Percentiles rank a stretch among this genome's conserved stretches.
Conservation (phyloP, 2,888 invertebrate genomes). For the Dorcus hopei region DNA sequence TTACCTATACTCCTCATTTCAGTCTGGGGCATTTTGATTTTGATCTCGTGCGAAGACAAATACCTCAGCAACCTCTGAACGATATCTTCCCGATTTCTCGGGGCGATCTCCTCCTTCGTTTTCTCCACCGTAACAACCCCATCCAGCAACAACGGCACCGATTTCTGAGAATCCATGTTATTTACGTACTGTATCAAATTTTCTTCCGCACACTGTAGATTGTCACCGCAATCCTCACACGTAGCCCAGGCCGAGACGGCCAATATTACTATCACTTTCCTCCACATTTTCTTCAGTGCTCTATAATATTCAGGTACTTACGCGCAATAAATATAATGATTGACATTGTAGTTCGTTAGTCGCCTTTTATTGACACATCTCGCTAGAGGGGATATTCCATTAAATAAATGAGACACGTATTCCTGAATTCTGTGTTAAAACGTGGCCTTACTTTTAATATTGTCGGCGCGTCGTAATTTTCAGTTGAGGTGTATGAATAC, state of each 20-base stretch:
- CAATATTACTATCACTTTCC: constrained; percentile 17
- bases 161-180: constrained; percentile 47
- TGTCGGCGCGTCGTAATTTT: background rate
- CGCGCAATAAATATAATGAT: constrained; percentile 12
- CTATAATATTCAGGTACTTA: constrained; percentile 11
- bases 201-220: constrained; percentile 44
- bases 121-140: constrained; percentile 43
- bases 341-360: constrained; percentile 9
- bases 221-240: constrained; percentile 34
- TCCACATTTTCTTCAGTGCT: constrained; percentile 23
- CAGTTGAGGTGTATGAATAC: background rate
- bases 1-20: constrained; percentile 26
- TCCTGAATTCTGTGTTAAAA: constrained; percentile 37
- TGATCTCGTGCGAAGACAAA: constrained; percentile 51
- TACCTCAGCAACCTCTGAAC: constrained; percentile 52
- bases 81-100: constrained; percentile 42
- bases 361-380: constrained; percentile 28
- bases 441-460: constrained; percentile 44
- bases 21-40: constrained; percentile 46
- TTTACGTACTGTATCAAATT: constrained; percentile 51
- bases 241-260: background rate
- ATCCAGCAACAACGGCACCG: constrained; percentile 48
- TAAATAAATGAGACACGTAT: constrained; percentile 39
- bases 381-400: constrained; percentile 28
- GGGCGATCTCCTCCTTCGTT: constrained; percentile 42